Conservation (phyloP, 2,113 vertebrate species). For the Struthio camelus region DNA sequence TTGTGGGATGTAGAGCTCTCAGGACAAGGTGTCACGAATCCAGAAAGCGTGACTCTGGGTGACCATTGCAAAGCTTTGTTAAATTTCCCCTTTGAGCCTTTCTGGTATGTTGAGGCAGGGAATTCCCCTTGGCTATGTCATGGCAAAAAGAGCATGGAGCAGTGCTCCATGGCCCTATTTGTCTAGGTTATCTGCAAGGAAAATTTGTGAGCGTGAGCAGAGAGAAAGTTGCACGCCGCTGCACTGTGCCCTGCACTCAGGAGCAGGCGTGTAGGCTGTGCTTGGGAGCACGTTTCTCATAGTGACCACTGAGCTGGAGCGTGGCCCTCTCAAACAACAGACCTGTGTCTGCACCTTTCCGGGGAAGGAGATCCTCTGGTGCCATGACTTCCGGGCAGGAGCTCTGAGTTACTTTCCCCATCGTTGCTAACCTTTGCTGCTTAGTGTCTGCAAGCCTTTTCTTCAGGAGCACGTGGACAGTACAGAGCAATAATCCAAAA, state of each 20-base stretch:
- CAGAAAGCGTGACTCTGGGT: background rate
- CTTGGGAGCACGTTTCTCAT: background rate
- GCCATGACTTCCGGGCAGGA: background rate
- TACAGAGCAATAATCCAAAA: background rate
- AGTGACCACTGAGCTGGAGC: background rate
- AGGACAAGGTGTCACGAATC: background rate
- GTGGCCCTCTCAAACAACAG: background rate
- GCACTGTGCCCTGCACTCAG: rapidly evolving
- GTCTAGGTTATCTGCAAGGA: background rate
- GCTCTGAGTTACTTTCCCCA: background rate
- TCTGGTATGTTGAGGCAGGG: background rate
- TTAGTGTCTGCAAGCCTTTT: background rate
- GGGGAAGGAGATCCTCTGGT: background rate
- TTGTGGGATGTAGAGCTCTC: background rate
- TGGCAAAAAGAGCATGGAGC: background rate
- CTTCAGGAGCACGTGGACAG: background rate
- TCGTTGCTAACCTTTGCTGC: background rate
- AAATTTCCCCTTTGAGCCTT: background rate
- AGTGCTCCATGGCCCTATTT: background rate
- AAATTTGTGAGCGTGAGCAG: background rate
- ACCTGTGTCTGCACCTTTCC: background rate
- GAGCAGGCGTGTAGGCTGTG: rapidly evolving
- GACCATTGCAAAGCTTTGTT: background rate
- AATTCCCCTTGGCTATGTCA: rapidly evolving
- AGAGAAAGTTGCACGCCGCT: background rate